Conservation (phyloP, 2,113 vertebrate genomes). For the Spermophilus dauricus region DNA sequence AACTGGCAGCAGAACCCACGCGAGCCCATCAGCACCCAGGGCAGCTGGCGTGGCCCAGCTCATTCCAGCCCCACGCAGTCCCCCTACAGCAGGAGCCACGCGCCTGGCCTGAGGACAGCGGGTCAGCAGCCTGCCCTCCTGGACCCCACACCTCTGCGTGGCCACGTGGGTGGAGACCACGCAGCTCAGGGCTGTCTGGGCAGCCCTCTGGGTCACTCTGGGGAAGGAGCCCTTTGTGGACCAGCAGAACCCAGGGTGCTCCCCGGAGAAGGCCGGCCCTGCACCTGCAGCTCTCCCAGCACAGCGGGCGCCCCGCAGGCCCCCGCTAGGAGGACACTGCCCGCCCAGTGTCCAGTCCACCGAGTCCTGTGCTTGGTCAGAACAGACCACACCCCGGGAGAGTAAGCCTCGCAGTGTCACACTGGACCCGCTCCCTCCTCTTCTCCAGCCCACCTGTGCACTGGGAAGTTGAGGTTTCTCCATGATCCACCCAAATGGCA, state of each 20-base stretch:
- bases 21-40: neutral
- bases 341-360: too few species aligned
- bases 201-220: neutral
- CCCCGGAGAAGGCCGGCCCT: too few species aligned
- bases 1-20: rapidly evolving
- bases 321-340: neutral
- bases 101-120: neutral
- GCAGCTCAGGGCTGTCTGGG: neutral
- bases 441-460: neutral
- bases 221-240: neutral
- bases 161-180: too few species aligned
- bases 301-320: rapidly evolving
- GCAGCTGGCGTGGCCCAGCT: neutral
- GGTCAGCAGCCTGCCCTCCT: rapidly evolving
- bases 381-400: too few species aligned
- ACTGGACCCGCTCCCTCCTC: too few species aligned
- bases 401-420: neutral
- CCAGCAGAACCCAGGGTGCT: neutral
- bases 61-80: neutral
- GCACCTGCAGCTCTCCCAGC: neutral
- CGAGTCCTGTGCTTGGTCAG: neutral
- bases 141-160: neutral
- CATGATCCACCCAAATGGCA: neutral
- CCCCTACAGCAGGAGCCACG: neutral
- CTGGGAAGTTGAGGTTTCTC: neutral